A percentile compares a stretch with the other conserved stretches of the same genome.
These are phyloP conservation scores for Corydoras sp. DNA, from an alignment of 2,113 vertebrate species.

Conservation along the genomic window DNA sequence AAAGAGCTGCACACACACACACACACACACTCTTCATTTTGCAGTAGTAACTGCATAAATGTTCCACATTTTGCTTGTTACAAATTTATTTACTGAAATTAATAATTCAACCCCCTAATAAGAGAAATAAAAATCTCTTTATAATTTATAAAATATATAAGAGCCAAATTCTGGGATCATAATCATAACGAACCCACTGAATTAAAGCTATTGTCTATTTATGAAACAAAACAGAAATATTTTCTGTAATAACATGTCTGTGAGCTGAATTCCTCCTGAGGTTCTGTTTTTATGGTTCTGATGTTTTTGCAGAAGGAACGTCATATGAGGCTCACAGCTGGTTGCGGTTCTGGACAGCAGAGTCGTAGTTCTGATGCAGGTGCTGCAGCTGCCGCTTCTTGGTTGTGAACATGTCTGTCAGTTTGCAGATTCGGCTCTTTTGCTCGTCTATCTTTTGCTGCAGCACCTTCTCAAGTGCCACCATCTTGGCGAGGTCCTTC, in stretches of 20 bases:
- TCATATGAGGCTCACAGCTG: constrained; percentile 63
- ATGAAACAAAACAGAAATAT: too few species aligned
- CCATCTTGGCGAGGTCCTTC: constrained; percentile 64
- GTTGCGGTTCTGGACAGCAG: constrained; percentile 66
- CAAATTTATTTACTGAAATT: neutral
- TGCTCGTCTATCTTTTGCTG: constrained; percentile 67
- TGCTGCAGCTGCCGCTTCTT: constrained; percentile 69
- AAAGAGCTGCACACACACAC: constrained; percentile 64
- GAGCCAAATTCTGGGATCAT: too few species aligned
- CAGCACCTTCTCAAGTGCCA: constrained; percentile 57
- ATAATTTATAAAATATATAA: too few species aligned
- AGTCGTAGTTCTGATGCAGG: constrained; percentile 64
- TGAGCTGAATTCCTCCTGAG: too few species aligned
- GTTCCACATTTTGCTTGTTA: neutral
- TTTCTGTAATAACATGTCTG: too few species aligned
- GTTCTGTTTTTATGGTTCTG: too few species aligned
- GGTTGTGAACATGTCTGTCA: constrained; percentile 59
- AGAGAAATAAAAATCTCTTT: too few species aligned
- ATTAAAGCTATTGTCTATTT: too few species aligned
- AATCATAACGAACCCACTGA: too few species aligned
- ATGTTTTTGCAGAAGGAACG: neutral
- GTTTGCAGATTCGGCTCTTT: constrained; percentile 62
- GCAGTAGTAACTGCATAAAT: too few species aligned
- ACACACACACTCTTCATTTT: constrained; percentile 34
- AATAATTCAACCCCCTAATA: too few species aligned